Conservation (phyloP, 2,113 vertebrate genomes). For the Semnornis frantzii region DNA sequence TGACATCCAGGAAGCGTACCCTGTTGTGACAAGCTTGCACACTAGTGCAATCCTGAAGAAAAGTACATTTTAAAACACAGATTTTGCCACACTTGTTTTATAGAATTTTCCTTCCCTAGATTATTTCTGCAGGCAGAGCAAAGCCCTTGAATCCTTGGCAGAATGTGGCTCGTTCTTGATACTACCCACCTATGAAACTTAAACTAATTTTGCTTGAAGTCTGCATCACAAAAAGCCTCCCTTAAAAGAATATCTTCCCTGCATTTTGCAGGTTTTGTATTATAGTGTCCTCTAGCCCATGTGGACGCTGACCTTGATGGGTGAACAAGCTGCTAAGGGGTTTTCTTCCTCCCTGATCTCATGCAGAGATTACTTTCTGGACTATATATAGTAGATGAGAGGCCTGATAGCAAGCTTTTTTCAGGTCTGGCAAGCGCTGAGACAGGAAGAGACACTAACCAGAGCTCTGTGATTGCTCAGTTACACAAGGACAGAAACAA, state of each 20-base stretch:
- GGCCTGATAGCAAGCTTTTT: background rate
- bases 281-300: background rate
- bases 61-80: background rate
- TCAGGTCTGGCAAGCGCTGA: background rate
- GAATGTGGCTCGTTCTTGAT: background rate
- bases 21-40: conserved; percentile 31
- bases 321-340: background rate
- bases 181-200: background rate
- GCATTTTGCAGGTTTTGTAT: background rate
- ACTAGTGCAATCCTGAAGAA: conserved; percentile 7
- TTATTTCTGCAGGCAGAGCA: background rate
- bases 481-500: background rate
- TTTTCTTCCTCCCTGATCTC: background rate
- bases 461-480: background rate
- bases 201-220: background rate
- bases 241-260: background rate
- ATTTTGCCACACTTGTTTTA: background rate
- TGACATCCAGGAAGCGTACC: conserved; percentile 9
- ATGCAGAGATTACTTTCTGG: background rate
- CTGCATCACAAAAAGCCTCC: background rate
- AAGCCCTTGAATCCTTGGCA: background rate
- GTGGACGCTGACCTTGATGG: background rate
- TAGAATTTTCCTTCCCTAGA: background rate
- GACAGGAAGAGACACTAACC: background rate
- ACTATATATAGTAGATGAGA: background rate